phyloP scores from a whole-genome alignment of 2,113 vertebrate genomes.

The Dipodomys stephensi region DNA sequence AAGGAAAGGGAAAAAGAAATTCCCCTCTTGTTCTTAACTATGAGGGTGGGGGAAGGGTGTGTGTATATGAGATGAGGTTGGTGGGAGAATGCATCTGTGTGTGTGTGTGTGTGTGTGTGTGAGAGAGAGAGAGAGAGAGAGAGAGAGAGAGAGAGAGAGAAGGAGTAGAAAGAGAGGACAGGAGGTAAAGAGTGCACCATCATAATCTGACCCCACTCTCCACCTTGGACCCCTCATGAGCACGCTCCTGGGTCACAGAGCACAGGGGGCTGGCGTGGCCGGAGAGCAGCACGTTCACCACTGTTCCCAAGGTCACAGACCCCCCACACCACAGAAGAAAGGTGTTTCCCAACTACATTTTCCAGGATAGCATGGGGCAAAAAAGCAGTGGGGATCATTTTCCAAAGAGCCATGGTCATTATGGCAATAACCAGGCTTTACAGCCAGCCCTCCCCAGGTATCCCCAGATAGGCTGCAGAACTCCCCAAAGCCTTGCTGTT shows the following conservation, averaged over 20 bases:
- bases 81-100: too few relatives aligned
- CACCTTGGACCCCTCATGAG: not conserved
- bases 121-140: not conserved
- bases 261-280: rapidly evolving
- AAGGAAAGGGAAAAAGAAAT: too few relatives aligned
- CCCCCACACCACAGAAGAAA: not conserved
- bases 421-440: not conserved
- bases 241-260: too few relatives aligned
- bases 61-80: too few relatives aligned
- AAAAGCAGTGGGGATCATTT: not conserved
- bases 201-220: too few relatives aligned
- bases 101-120: too few relatives aligned
- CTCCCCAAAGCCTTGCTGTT: not conserved
- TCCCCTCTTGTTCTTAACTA: too few relatives aligned
- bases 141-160: not conserved
- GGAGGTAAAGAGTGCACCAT: too few relatives aligned
- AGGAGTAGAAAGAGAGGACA: too few relatives aligned
- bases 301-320: too few relatives aligned
- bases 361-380: not conserved
- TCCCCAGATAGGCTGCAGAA: not conserved
- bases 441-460: not conserved
- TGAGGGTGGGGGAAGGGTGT: not conserved
- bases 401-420: not conserved
- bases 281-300: not conserved
- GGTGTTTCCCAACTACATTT: not conserved